Evolutionary conservation across 2,797 vertebrate genomes (phyloP), one percentile per base, ranked within the genome.

Genomic region (Acanthurus lineatus): DNA sequence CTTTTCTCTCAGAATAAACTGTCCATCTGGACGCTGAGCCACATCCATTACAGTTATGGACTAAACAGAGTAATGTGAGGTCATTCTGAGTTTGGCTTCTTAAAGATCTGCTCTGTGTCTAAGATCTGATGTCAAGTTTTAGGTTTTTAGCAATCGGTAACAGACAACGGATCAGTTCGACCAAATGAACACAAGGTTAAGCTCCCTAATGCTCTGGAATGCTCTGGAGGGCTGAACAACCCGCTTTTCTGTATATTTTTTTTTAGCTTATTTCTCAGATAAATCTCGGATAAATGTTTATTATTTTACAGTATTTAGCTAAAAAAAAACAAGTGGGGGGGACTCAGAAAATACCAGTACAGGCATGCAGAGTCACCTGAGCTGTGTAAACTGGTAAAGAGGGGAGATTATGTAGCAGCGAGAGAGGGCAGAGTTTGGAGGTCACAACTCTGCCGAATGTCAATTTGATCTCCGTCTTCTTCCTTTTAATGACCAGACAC

Each of bases 381-480:
- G 74, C 66, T 64, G 56, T 44, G 51, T 51, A 15, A 69, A 56
- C 22, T 62, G 69, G 66, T 19, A 38, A 61, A 73, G 35, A 72
- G 16, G 48, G 17, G 49, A 71, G 86, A 86, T 87, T 86, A 84
- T 64, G 44, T 64, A 53, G 38, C 78, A 44, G 70, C 38, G 28
- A 32, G 28, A 32, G 66, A 69, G 69, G 47, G 56, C 7, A 88
- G 68, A 73, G 64, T 85, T 51, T 64, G 57, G 61, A 80, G 86
- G 82, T 87, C 88, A 83, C 47, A 65, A 72, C 69, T 47, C 79
- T 73, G 71, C 65, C 64, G n/a, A 79, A 73, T 76, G 84, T 90
- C 78, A 84, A 77, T 75, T 81, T 83, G 77, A 89, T 91, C 71
- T 81, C 66, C 60, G 51, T 71, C 69, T 79, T 73, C 85, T 58